A percentile compares a stretch with the other conserved stretches of the same genome.
phyloP scores from a whole-genome alignment of 2,888 invertebrate genomes.

The Coelopa pilipes region DNA sequence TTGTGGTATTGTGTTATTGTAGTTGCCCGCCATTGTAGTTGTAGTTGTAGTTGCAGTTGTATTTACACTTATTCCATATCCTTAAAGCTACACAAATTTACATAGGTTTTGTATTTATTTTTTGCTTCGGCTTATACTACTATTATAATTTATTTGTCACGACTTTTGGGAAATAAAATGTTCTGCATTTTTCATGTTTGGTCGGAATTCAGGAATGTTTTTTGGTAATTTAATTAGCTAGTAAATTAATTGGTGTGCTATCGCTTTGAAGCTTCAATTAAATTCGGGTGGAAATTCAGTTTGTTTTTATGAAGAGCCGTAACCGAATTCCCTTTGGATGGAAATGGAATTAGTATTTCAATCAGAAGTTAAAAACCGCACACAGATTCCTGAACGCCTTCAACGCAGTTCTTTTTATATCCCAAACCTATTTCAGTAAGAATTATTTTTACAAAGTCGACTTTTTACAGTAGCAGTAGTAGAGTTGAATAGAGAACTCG shows the following conservation, averaged over 20 bases:
- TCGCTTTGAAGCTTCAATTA: too few species aligned
- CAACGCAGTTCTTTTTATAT: too few species aligned
- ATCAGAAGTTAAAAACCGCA: too few species aligned
- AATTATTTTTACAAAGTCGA: not conserved
- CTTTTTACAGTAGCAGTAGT: not conserved
- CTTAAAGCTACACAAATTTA: constrained; percentile 16
- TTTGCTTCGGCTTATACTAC: not conserved
- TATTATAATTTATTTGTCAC: not conserved
- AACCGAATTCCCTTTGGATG: too few species aligned
- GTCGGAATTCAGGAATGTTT: not conserved
- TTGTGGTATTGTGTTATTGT: too few species aligned
- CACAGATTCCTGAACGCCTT: too few species aligned
- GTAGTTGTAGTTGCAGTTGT: constrained; percentile 46
- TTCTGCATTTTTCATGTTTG: not conserved
- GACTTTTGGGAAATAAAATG: not conserved
- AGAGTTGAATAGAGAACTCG: too few species aligned
- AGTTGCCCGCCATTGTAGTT: not conserved
- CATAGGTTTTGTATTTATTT: not conserved
- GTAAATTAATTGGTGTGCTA: too few species aligned
- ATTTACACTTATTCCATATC: constrained; percentile 47
- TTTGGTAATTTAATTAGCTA: not conserved
- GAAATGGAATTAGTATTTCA: too few species aligned
- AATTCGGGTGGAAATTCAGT: too few species aligned
- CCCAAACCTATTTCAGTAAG: not conserved
- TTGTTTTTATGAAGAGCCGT: too few species aligned